Conservation (phyloP, 1,140 invertebrate species). For the Philopotamus ludificatus region DNA sequence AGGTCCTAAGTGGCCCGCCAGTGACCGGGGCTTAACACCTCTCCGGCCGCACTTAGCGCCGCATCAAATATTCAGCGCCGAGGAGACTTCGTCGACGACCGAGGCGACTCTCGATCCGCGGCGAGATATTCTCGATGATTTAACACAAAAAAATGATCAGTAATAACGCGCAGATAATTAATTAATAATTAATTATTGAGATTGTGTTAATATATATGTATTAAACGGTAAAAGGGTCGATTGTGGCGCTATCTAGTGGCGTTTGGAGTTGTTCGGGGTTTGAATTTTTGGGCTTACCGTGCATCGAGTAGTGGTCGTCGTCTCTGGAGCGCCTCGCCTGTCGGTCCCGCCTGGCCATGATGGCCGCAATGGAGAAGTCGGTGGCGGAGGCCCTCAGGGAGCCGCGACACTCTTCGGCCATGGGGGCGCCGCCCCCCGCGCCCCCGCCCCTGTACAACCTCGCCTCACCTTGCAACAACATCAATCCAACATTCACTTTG, state of each 20-base stretch:
- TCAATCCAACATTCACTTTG: constrained; percentile 47
- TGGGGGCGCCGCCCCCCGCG: constrained; percentile 46
- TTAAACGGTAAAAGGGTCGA: background rate
- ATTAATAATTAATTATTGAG: background rate
- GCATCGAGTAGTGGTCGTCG: constrained; percentile 33
- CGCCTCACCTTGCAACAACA: constrained; percentile 52
- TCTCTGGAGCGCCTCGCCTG: constrained; percentile 50
- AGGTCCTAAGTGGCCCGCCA: constrained; percentile 24
- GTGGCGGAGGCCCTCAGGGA: constrained; percentile 70
- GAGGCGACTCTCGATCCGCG: background rate
- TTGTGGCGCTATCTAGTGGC: background rate
- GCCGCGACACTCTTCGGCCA: constrained; percentile 58
- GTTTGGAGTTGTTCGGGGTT: too few species aligned
- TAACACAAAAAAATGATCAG: background rate
- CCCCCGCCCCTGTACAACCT: constrained; percentile 44
- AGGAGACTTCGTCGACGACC: too few species aligned
- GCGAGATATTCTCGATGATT: background rate
- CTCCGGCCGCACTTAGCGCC: constrained; percentile 38
- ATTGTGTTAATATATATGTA: background rate
- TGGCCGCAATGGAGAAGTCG: constrained; percentile 85
- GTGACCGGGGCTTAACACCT: constrained; percentile 41
- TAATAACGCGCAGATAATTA: background rate
- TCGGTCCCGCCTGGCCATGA: constrained; percentile 70
- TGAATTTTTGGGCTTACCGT: constrained; percentile 26
- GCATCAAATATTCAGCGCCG: constrained; percentile 21